Evolutionary conservation across 2,888 invertebrate species (phyloP).

Genomic region (Drosophila aldrichi): DNA sequence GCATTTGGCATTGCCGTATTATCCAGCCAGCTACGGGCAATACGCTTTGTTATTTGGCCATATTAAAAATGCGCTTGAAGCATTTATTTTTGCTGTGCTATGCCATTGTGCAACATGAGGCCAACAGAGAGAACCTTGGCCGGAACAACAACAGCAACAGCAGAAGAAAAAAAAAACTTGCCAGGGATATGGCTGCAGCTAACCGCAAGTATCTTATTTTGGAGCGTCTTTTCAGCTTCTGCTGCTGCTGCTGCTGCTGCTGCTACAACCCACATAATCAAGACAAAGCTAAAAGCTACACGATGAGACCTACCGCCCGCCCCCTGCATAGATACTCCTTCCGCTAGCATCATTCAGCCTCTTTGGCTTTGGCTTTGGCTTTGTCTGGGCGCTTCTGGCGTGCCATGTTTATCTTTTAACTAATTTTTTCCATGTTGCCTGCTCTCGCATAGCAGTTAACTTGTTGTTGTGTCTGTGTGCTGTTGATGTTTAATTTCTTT

Average conservation of each 20-base stretch:
- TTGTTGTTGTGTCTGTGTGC: slow-evolving; percentile 51
- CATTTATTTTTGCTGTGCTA: slow-evolving; percentile 68
- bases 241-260: slow-evolving; percentile 27
- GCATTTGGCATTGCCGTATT: slow-evolving; percentile 53
- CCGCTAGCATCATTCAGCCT: slow-evolving; percentile 14
- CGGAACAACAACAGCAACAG: slow-evolving; percentile 22
- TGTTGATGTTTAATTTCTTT: slow-evolving; percentile 74
- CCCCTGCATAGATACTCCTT: neutral
- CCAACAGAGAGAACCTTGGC: slow-evolving; percentile 41
- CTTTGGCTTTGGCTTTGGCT: slow-evolving; percentile 59
- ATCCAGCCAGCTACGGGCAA: slow-evolving; percentile 23
- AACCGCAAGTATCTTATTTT: slow-evolving; percentile 75
- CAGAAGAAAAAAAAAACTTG: slow-evolving; percentile 30
- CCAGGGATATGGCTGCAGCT: slow-evolving; percentile 33
- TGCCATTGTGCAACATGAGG: slow-evolving; percentile 70
- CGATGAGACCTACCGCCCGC: slow-evolving; percentile 31
- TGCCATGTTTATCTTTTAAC: slow-evolving; percentile 81
- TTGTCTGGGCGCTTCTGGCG: slow-evolving; percentile 72
- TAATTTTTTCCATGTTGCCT: slow-evolving; percentile 77
- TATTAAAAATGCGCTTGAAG: slow-evolving; percentile 78
- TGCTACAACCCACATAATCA: slow-evolving; percentile 73
- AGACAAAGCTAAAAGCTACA: slow-evolving; percentile 72
- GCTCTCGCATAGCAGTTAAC: slow-evolving; percentile 62
- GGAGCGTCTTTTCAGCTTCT: slow-evolving; percentile 39
- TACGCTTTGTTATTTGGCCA: slow-evolving; percentile 61